phyloP scores from a whole-genome alignment of 2,888 invertebrate species.

The Drosophila kokeensis region DNA sequence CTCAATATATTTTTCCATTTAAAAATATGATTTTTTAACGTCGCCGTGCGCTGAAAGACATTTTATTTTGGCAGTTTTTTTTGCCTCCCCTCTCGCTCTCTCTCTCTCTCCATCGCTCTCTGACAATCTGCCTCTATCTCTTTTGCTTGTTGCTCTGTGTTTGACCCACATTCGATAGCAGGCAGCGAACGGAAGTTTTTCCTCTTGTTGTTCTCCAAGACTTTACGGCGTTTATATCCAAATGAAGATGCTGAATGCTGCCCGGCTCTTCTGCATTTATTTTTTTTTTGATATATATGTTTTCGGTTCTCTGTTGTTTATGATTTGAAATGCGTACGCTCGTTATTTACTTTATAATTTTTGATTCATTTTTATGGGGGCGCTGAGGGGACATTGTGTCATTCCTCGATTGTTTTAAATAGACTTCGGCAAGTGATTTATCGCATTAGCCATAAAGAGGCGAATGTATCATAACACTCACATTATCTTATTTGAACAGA shows the following conservation, averaged over 20 bases:
- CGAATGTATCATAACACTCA: conserved; percentile 23
- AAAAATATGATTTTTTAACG: conserved; percentile 41
- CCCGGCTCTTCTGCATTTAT: conserved; percentile 36
- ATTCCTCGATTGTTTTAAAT: conserved; percentile 66
- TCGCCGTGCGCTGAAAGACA: conserved; percentile 51
- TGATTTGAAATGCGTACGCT: conserved; percentile 46
- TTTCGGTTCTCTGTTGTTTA: conserved; percentile 52
- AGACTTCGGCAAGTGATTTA: conserved; percentile 67
- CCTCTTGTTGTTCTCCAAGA: conserved; percentile 50
- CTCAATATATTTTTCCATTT: conserved; percentile 12
- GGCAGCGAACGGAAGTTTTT: conserved; percentile 75
- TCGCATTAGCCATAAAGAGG: conserved; percentile 43
- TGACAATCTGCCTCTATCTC: neutral
- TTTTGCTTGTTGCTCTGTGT: conserved; percentile 3
- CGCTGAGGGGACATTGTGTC: conserved; percentile 68
- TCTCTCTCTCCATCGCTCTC: neutral
- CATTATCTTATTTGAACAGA: conserved; percentile 43
- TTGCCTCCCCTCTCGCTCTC: neutral
- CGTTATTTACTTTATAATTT: conserved; percentile 79
- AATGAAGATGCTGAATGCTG: conserved; percentile 55
- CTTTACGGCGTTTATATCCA: conserved; percentile 50
- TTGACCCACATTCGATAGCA: conserved; percentile 59
- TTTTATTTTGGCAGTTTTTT: conserved; percentile 70
- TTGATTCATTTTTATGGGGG: conserved; percentile 80
- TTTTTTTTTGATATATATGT: neutral